Evolutionary conservation across 2,888 invertebrate genomes (phyloP).

Genomic region (Drosophila kuntzei): DNA sequence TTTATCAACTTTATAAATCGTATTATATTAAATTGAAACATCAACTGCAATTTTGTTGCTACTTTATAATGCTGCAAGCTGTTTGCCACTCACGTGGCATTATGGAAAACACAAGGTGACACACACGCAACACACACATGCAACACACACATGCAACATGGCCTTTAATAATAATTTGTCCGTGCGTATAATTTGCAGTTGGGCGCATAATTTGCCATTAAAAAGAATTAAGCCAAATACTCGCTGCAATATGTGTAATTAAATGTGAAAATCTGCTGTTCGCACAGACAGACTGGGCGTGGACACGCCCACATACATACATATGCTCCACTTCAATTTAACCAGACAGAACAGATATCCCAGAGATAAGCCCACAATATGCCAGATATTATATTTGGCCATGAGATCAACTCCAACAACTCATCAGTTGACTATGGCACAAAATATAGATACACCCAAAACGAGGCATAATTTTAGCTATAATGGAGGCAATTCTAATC

Average conservation of each 20-base stretch:
- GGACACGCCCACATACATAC: conserved; percentile 13
- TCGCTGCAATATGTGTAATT: conserved; percentile 53
- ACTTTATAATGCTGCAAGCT: conserved; percentile 32
- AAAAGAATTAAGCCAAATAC: conserved; percentile 57
- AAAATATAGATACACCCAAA: neutral
- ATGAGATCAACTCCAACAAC: conserved; percentile 8
- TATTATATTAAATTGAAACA: conserved; percentile 30
- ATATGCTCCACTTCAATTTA: conserved; percentile 17
- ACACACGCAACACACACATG: conserved; percentile 1
- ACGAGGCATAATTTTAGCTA: neutral
- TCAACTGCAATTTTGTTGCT: conserved; percentile 25
- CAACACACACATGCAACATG: conserved; percentile 27
- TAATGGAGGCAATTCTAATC: neutral
- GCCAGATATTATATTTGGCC: conserved; percentile 18
- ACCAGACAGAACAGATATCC: neutral
- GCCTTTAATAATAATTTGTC: conserved; percentile 57
- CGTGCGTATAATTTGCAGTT: conserved; percentile 49
- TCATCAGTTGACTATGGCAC: conserved; percentile 14
- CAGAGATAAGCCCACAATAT: conserved; percentile 4
- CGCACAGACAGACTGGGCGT: conserved; percentile 18
- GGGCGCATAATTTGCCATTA: conserved; percentile 62
- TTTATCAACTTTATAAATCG: conserved; percentile 18
- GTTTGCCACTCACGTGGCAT: conserved; percentile 30
- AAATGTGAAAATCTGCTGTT: conserved; percentile 55
- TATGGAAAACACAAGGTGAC: conserved; percentile 28